Evolutionary conservation across 2,797 vertebrate genomes (phyloP).

Genomic region (Holocentrus rufus): DNA sequence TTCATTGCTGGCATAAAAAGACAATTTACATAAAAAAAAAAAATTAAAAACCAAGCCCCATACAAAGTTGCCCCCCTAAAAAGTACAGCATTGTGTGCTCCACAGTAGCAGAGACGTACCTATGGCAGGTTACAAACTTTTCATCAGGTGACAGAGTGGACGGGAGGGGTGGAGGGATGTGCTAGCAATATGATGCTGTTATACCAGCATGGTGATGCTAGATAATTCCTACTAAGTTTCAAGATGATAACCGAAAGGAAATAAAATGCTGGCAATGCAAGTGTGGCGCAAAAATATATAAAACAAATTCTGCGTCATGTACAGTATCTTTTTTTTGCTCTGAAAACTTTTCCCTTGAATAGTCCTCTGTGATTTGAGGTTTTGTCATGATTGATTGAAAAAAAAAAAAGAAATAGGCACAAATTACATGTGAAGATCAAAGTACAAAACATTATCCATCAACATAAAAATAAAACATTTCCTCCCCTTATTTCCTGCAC

Average conservation of each 20-base stretch:
- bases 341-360: conserved; percentile 46
- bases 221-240: background rate
- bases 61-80: conserved; percentile 75
- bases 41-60: conserved; percentile 80
- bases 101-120: conserved; percentile 83
- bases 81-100: conserved; percentile 74
- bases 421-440: conserved; percentile 53
- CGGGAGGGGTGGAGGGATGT: conserved; percentile 79
- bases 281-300: conserved; percentile 36
- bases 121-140: conserved; percentile 81
- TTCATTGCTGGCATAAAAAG: conserved; percentile 77
- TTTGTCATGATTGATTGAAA: conserved; percentile 34
- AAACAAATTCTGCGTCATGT: background rate
- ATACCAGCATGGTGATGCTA: background rate
- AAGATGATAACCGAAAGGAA: background rate
- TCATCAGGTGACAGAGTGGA: conserved; percentile 53
- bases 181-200: conserved; percentile 78
- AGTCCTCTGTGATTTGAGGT: conserved; percentile 29
- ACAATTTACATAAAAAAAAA: conserved; percentile 74
- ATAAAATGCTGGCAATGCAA: background rate
- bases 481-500: conserved; percentile 21
- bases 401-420: conserved; percentile 44
- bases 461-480: conserved; percentile 25
- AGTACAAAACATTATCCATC: conserved; percentile 40
- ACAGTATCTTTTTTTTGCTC: background rate